Evolutionary conservation across 1,140 invertebrate genomes (phyloP).

Genomic region (Asbolus verrucosus): DNA sequence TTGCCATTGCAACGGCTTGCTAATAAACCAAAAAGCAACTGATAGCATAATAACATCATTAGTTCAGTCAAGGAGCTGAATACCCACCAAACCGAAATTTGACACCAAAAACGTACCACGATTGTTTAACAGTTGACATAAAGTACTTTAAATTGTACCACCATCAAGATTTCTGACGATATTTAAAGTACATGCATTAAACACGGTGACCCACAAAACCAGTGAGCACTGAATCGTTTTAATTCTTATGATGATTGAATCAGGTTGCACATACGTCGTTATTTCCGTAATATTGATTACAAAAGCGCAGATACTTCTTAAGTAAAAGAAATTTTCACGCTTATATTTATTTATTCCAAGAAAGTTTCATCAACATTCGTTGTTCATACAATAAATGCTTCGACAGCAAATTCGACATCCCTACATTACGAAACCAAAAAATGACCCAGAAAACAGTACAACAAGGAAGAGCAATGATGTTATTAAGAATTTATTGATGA

Average conservation of each 20-base stretch:
- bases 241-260: slow-evolving; percentile 17
- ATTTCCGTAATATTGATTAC: slow-evolving; percentile 12
- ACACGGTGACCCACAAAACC: slow-evolving; percentile 26
- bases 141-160: slow-evolving; percentile 15
- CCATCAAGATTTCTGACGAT: slow-evolving; percentile 12
- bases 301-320: no score
- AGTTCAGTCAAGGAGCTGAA: no score
- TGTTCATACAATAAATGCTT: neutral
- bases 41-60: no score
- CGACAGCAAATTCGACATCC: no score
- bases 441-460: slow-evolving; percentile 6
- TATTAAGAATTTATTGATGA: slow-evolving; percentile 6
- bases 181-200: slow-evolving; percentile 24
- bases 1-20: no score
- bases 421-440: slow-evolving; percentile 8
- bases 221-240: slow-evolving; percentile 20
- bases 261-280: slow-evolving; percentile 1
- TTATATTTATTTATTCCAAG: slow-evolving; percentile 2
- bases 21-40: no score
- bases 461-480: slow-evolving; percentile 10
- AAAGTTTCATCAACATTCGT: neutral
- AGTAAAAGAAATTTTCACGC: neutral
- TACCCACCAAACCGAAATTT: no score
- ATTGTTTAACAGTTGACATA: no score
- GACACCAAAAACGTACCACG: no score